phyloP scores from a whole-genome alignment of 1,140 invertebrate genomes.

The Neodiprion virginianus region DNA sequence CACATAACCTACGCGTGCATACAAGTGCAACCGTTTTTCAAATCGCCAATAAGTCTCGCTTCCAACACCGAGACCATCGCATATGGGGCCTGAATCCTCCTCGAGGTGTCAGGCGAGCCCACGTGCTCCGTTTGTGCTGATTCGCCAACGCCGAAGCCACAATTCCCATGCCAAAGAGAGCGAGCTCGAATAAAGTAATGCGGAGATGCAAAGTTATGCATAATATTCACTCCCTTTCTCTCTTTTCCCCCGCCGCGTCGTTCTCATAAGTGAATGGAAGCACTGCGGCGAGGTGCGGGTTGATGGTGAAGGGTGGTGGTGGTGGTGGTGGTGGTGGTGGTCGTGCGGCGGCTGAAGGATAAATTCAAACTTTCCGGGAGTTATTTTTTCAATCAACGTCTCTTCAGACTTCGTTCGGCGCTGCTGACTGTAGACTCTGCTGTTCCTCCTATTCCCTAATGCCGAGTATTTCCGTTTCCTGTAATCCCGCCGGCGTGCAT shows the following conservation, averaged over 20 bases:
- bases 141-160: slow-evolving; percentile 27
- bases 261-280: slow-evolving; percentile 21
- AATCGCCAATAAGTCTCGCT: too few relatives aligned
- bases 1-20: too few relatives aligned
- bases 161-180: slow-evolving; percentile 32
- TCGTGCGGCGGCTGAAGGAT: slow-evolving; percentile 1
- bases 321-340: background rate
- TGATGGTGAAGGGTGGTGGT: background rate
- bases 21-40: too few relatives aligned
- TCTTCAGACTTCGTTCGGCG: slow-evolving; percentile 14
- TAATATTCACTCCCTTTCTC: slow-evolving; percentile 34
- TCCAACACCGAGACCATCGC: too few relatives aligned
- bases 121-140: background rate
- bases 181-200: slow-evolving; percentile 20
- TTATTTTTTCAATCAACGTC: slow-evolving; percentile 20
- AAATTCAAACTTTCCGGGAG: slow-evolving; percentile 16
- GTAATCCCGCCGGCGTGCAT: background rate
- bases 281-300: background rate
- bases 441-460: background rate
- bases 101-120: background rate
- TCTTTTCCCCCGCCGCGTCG: background rate
- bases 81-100: background rate
- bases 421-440: background rate
- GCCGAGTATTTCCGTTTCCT: slow-evolving; percentile 10
- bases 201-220: slow-evolving; percentile 41